Evolutionary conservation across 2,888 invertebrate genomes (phyloP), one percentile per base, ranked within the genome.

Genomic region (Ectobius pallidus): DNA sequence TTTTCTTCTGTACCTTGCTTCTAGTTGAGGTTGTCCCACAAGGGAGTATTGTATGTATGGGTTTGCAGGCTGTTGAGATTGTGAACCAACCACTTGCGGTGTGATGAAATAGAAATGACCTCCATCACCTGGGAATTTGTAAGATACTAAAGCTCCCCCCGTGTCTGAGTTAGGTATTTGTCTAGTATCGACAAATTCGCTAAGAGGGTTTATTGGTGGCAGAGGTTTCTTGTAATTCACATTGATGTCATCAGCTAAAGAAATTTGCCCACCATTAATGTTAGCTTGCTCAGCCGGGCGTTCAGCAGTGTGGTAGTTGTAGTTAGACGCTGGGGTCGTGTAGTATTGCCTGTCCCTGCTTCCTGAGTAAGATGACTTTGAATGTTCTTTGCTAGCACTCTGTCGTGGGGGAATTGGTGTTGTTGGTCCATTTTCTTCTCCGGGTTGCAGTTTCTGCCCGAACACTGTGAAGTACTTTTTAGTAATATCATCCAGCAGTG

Each of bases 41-140:
- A 46, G 46, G 25, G 30, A 9, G 7, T 44, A 18, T 22, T 65
- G 46, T 4, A 65, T 18, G 4, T 44, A 65, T 2, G 22, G 42
- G 16, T 9, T 27, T 3, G 22, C 25, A 27, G 7, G 44, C 25
- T 65, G 44, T 44, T 46, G 46, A 18, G 25, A 7, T 16, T 30
- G 44, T 9, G 27, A 27, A 79, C 80, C 74, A 42, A 84, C 85
- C 25, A 88, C 86, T 78, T 91, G 91, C 2, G 92, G 92, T 72
- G 92, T 92, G 73, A 92, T 83, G 84, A 92, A 92, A 81, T 92
- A 92, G 79, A 92, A 91, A 82, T 92, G 92, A 0, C 92, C 92
- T 18, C 76, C 75, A 11, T 91, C 91, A 0, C 92, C 92, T 0
- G 92, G 92, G 73, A 92, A 83, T 78, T 89, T 84, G 81, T 92